phyloP scores from a whole-genome alignment of 2,888 invertebrate species.

The Lepidochrysops patricia region DNA sequence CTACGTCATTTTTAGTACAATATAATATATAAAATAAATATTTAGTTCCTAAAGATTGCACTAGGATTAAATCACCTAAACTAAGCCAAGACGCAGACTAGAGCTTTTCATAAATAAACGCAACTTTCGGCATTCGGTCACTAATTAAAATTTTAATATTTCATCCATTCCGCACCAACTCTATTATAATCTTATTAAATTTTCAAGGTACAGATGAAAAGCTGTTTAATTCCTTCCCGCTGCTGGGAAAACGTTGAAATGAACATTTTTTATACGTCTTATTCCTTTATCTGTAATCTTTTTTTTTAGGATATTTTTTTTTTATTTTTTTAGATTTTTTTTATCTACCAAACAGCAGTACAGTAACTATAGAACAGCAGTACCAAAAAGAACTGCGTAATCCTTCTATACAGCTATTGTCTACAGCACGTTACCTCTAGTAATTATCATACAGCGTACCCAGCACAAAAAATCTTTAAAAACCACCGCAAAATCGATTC shows the following conservation, averaged over 20 bases:
- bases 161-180: background rate
- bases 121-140: background rate
- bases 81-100: no score
- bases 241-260: background rate
- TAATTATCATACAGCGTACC: background rate
- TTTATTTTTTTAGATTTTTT: no score
- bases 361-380: no score
- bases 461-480: conserved; percentile 5
- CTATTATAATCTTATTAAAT: background rate
- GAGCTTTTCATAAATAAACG: background rate
- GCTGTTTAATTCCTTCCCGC: background rate
- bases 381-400: no score
- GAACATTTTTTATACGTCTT: background rate
- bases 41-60: no score
- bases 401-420: no score
- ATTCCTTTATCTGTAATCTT: no score
- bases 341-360: no score
- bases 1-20: no score
- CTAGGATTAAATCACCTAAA: no score
- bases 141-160: background rate
- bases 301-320: no score
- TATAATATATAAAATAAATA: no score
- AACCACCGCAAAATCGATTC: conserved; percentile 10
- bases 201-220: background rate
- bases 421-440: background rate